These are phyloP conservation scores for Denticeps clupeoides DNA, from an alignment of 2,797 vertebrate species.

Conservation along the genomic window DNA sequence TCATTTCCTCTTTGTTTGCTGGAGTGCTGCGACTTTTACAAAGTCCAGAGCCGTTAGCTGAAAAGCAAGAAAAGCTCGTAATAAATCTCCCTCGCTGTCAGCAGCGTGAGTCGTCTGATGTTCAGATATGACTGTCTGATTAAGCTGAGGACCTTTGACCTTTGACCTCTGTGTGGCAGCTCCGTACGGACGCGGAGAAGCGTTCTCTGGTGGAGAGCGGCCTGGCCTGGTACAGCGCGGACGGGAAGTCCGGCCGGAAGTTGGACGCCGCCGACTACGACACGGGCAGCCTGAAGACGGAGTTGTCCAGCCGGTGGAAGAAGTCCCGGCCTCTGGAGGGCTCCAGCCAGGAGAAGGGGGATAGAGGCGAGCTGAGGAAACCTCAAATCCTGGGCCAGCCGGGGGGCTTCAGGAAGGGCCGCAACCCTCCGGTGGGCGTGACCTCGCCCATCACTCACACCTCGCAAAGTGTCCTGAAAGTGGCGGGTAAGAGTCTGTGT, in stretches of 20 bases:
- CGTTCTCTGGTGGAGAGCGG: conserved; percentile 91
- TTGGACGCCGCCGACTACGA: conserved; percentile 66
- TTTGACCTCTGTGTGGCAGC: conserved; percentile 47
- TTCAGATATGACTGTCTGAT: no score
- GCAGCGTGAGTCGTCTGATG: no score
- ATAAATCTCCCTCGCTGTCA: no score
- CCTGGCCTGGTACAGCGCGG: conserved; percentile 90
- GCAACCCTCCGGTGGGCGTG: conserved; percentile 82
- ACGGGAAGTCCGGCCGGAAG: conserved; percentile 70
- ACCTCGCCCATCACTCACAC: conserved; percentile 95
- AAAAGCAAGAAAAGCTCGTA: neutral
- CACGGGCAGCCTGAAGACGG: conserved; percentile 87
- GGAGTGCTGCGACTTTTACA: neutral
- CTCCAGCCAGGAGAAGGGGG: conserved; percentile 46
- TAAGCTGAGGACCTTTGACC: no score
- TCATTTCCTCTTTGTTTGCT: conserved; percentile 2
- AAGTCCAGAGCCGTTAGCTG: neutral
- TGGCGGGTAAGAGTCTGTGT: conserved; percentile 69
- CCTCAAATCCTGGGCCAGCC: conserved; percentile 77
- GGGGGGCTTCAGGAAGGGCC: conserved; percentile 73
- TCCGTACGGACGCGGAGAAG: conserved; percentile 95
- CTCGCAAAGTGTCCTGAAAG: conserved; percentile 80
- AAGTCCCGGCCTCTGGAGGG: conserved; percentile 67
- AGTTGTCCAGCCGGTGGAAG: conserved; percentile 86
- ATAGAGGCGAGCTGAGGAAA: conserved; percentile 75